phyloP scores from a whole-genome alignment of 2,888 invertebrate genomes.

The Didymodactylos carnosus region DNA sequence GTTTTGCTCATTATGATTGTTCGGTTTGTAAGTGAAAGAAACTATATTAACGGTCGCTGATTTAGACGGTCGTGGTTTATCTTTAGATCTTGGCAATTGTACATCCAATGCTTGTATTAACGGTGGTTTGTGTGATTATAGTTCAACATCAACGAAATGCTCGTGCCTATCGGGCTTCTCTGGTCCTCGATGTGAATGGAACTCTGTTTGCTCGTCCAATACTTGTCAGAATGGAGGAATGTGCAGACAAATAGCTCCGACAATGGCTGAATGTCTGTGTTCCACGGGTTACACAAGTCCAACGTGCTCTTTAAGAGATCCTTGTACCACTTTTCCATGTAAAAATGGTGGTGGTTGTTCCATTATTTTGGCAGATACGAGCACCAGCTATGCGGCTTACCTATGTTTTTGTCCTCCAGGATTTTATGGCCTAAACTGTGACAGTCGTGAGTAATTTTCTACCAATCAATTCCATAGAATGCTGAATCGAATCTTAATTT shows the following conservation, averaged over 20 bases:
- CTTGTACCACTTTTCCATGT: neutral
- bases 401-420: conserved; percentile 1
- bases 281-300: conserved; percentile 3
- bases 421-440: neutral
- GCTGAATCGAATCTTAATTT: too few species aligned
- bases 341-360: neutral
- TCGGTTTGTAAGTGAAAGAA: neutral
- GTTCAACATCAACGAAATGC: neutral
- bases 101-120: neutral
- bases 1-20: neutral
- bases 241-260: neutral
- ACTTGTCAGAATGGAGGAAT: conserved; percentile 3
- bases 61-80: too few species aligned
- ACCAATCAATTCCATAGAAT: too few species aligned
- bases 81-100: too few species aligned
- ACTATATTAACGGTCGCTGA: too few species aligned
- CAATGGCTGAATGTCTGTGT: conserved; percentile 7
- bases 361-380: neutral
- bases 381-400: neutral
- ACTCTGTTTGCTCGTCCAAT: neutral
- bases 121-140: neutral
- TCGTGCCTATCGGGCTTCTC: neutral
- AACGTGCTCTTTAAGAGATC: neutral
- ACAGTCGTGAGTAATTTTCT: too few species aligned
- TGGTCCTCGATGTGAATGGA: neutral